Evolutionary conservation across 2,797 vertebrate species (phyloP), one percentile per base, ranked within the genome.

Genomic region (Oreortyx pictus): DNA sequence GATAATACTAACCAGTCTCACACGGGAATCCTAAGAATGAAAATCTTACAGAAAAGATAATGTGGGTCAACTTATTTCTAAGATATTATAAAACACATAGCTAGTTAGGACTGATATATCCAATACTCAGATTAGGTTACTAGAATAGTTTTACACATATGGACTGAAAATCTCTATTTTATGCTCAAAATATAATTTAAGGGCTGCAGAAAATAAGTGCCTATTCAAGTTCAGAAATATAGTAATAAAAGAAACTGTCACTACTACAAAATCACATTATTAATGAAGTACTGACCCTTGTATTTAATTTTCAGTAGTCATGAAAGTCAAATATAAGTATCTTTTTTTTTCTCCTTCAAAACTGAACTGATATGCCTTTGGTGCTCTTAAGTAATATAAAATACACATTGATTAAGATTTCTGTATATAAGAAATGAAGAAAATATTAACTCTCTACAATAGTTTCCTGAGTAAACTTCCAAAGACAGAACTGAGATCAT

Each of bases 41-140:
- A 93, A 89, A 89, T 11, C 44, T 68, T 78, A 37, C 29, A 70
- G 35, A 41, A 81, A 86, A 88, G 94, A 60, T 49, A 90, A 82
- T 46, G 24, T 84, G 52, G 74, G 79, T 82, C 49, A 87, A 72
- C 33, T 82, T 82, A 82, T 80, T 82, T 43, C 12, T 17, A 74
- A 74, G 14, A 25, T 89, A 60, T 37, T 74, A 47, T 16, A 23
- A 62, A 67, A 66, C 22, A 77, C 2, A 9, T 73, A 62, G 16
- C 52, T 68, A 43, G 27, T 39, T 86, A 62, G 41, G 39, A 56
- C 71, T 49, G 37, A 73, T 61, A 80, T 4, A 76, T 82, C 75
- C 76, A 88, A 7, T 3, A 14, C 46, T 70, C 54, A 76, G 50
- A 56, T 76, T 19, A 47, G 5, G 24, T 74, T 74, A 33, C 41